Conservation (phyloP, 1,140 invertebrate genomes). For the Mylabris phalerata region DNA sequence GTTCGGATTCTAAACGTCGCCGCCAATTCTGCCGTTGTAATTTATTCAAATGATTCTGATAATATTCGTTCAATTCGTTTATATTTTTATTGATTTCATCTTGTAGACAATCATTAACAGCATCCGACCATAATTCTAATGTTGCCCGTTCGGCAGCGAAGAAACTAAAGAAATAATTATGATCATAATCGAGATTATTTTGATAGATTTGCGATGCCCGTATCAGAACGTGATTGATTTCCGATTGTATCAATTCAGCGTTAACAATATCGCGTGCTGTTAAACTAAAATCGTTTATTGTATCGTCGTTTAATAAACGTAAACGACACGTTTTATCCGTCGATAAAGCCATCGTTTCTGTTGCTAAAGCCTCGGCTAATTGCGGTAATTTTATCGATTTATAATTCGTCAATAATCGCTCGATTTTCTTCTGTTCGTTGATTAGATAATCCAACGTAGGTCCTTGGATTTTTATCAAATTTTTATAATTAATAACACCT, state of each 20-base stretch:
- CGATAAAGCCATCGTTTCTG: slow-evolving; percentile 55
- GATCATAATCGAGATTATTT: slow-evolving; percentile 43
- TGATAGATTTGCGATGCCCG: slow-evolving; percentile 59
- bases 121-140: slow-evolving; percentile 61
- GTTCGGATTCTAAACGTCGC: slow-evolving; percentile 43
- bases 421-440: slow-evolving; percentile 54
- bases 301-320: slow-evolving; percentile 42
- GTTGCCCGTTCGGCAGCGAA: slow-evolving; percentile 54
- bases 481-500: slow-evolving; percentile 31
- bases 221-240: slow-evolving; percentile 63
- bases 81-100: slow-evolving; percentile 62
- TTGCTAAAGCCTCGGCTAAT: slow-evolving; percentile 57
- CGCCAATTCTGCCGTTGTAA: slow-evolving; percentile 42
- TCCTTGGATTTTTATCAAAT: slow-evolving; percentile 37
- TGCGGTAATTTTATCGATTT: slow-evolving; percentile 61
- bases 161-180: slow-evolving; percentile 46
- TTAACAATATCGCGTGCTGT: slow-evolving; percentile 62
- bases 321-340: slow-evolving; percentile 39
- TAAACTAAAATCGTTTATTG: slow-evolving; percentile 59
- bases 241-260: slow-evolving; percentile 62
- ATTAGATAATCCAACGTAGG: slow-evolving; percentile 48
- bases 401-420: slow-evolving; percentile 53
- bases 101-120: slow-evolving; percentile 58
- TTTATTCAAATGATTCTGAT: slow-evolving; percentile 51
- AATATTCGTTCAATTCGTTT: slow-evolving; percentile 56